phyloP scores from a whole-genome alignment of 2,888 invertebrate genomes.

The Hydropsyche betteni region DNA sequence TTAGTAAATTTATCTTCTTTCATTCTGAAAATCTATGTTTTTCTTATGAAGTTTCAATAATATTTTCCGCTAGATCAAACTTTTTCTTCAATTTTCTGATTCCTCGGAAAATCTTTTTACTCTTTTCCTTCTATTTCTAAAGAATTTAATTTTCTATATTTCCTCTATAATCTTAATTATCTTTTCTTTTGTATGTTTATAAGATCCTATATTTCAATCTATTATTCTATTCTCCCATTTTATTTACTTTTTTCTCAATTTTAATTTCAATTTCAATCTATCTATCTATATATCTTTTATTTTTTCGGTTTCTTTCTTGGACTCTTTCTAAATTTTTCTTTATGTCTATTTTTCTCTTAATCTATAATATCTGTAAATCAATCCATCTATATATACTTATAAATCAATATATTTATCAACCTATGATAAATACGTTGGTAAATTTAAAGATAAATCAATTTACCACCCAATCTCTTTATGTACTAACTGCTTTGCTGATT shows the following conservation, averaged over 20 bases:
- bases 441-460: not conserved
- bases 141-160: not conserved
- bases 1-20: conserved; percentile 5
- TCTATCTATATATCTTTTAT: not conserved
- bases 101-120: too few species aligned
- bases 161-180: not conserved
- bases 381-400: not conserved
- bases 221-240: not conserved
- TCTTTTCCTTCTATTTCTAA: not conserved
- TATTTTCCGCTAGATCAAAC: not conserved
- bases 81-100: not conserved
- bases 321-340: not conserved
- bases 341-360: not conserved
- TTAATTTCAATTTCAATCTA: too few species aligned
- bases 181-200: not conserved
- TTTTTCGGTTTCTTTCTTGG: not conserved
- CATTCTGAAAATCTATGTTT: not conserved
- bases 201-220: not conserved
- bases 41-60: too few species aligned
- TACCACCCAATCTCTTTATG: not conserved
- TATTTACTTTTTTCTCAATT: too few species aligned
- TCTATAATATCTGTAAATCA: not conserved
- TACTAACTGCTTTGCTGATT: not conserved
- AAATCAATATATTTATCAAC: not conserved
- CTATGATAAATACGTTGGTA: not conserved